Conservation (phyloP, 2,113 vertebrate genomes). For the Nibea albiflora region DNA sequence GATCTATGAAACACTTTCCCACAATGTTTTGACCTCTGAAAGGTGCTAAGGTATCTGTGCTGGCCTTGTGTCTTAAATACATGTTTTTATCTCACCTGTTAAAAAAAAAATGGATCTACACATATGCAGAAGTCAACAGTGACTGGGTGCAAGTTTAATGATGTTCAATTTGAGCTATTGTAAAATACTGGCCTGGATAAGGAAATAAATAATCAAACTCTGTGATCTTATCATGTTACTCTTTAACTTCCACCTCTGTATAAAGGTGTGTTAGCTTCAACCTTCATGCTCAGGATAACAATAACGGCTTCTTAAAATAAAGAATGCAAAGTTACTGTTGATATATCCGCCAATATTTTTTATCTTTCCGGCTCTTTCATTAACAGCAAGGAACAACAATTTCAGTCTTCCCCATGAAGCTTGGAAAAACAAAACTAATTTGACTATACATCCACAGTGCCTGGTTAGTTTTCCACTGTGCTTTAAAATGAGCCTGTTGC, state of each 20-base stretch:
- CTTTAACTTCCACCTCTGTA: neutral
- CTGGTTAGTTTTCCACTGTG: conserved; percentile 72
- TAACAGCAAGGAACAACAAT: conserved; percentile 19
- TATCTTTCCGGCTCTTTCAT: conserved; percentile 3
- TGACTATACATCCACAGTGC: conserved; percentile 69
- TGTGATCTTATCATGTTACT: too few relatives aligned
- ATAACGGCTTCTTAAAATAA: neutral
- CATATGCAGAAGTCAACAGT: neutral
- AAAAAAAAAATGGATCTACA: neutral
- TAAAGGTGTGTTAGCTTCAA: neutral
- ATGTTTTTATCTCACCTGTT: neutral
- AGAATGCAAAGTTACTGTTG: neutral
- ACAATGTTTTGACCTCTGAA: conserved; percentile 37
- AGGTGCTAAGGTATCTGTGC: neutral
- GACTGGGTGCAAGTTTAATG: neutral
- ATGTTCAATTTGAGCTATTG: neutral
- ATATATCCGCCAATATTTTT: neutral
- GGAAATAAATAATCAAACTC: too few relatives aligned
- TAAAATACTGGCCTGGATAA: neutral
- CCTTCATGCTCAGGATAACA: neutral
- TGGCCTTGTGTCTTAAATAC: conserved; percentile 24
- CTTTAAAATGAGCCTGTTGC: conserved; percentile 60
- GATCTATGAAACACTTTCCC: neutral
- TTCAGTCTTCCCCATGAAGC: conserved; percentile 55
- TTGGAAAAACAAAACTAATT: conserved; percentile 80